These are phyloP conservation scores for Lamprotornis superbus DNA, from an alignment of 2,113 vertebrate genomes.

Conservation along the genomic window DNA sequence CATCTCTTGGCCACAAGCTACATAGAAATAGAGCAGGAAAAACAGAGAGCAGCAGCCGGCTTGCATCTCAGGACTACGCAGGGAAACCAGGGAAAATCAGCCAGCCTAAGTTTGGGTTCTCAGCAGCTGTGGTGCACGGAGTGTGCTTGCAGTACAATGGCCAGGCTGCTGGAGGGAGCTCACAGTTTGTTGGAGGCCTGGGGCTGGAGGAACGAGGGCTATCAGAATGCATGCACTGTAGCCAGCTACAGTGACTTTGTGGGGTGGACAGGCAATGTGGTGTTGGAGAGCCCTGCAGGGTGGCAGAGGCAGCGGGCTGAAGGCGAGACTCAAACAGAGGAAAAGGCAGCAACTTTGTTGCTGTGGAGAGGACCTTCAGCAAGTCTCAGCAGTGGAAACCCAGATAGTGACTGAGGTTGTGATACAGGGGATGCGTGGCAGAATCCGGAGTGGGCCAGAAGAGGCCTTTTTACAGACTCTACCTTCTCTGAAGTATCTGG, in stretches of 20 bases:
- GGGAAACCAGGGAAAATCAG: not conserved
- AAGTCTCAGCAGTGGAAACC: not conserved
- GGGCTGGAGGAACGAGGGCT: not conserved
- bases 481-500: rapidly evolving
- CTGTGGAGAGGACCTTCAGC: not conserved
- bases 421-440: not conserved
- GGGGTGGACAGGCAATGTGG: not conserved
- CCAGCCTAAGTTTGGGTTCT: not conserved
- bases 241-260: not conserved
- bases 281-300: not conserved
- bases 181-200: not conserved
- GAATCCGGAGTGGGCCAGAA: no score
- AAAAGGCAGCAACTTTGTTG: not conserved
- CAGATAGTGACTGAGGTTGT: not conserved
- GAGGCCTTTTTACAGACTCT: not conserved
- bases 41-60: not conserved
- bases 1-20: not conserved
- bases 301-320: not conserved
- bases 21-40: not conserved
- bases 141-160: not conserved
- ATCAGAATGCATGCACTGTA: not conserved
- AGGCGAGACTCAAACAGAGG: not conserved
- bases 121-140: not conserved
- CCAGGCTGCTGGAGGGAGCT: slow-evolving; percentile 38
- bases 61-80: not conserved